Evolutionary conservation across 2,888 invertebrate genomes (phyloP), one percentile per base, ranked within the genome.

Genomic region (Melanargia galathea): DNA sequence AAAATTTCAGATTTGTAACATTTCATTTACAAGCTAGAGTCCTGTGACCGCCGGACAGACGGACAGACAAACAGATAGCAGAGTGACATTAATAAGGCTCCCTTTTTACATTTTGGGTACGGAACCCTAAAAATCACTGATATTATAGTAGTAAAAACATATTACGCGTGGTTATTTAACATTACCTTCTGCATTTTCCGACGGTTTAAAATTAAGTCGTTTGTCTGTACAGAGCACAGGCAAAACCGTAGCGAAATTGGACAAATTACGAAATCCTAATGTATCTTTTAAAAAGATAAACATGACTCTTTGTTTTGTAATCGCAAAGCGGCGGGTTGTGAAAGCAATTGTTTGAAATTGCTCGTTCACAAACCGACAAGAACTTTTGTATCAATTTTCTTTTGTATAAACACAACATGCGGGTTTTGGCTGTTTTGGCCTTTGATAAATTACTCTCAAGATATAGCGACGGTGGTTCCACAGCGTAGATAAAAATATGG

Each of bases 321-420:
- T 58, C 48, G 48, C 58, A 58, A 58, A 58, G 48, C 58, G 58
- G 58, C 35, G 58, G 58, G 58, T 58, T 48, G 48, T 58, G 58
- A 58, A 48, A 58, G 58, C 48, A 58, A 58, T 58, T 58, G 58
- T 58, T 58, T 58, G 58, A 58, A 58, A 58, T 58, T 58, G 48
- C 48, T 35, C 48, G 57, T 48, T 38, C 58, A 24, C 46, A 48
- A 58, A n/a, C 58, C 58, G 35, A 35, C 58, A 45, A 56, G 26
- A 45, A 56, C 56, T 56, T 56, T 56, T 56, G 56, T 56, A 56
- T 56, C 56, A 58, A 58, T 58, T 58, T 58, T 48, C 58, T 58
- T 48, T 58, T 58, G 48, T 58, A 35, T 33, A 40, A n/a, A 26
- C 40, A 58, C 33, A 33, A 24, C 48, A 48, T 58, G 48, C 58